Conservation (phyloP, 2,888 invertebrate genomes). For the Arge pagana region DNA sequence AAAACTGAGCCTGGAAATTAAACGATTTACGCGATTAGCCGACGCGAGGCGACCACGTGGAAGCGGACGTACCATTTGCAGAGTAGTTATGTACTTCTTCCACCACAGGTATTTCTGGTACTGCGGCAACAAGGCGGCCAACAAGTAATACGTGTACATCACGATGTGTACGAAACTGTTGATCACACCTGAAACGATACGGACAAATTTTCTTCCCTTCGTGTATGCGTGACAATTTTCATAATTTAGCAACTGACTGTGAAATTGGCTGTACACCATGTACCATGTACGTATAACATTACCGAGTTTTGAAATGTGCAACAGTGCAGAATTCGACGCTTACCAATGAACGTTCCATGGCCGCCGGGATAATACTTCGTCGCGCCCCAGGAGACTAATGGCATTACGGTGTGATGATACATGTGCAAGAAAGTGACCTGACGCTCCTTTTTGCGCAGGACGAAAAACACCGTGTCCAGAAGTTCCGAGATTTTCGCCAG, state of each 20-base stretch:
- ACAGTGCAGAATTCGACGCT: too few relatives aligned
- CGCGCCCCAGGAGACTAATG: slow-evolving; percentile 90
- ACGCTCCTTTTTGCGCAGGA: slow-evolving; percentile 85
- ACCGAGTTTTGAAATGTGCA: too few relatives aligned
- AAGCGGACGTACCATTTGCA: slow-evolving; percentile 78
- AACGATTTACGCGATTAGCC: too few relatives aligned
- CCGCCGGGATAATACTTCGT: slow-evolving; percentile 86
- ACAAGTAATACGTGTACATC: slow-evolving; percentile 91
- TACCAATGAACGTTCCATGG: slow-evolving; percentile 84
- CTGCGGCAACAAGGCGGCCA: slow-evolving; percentile 86
- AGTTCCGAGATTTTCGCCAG: slow-evolving; percentile 89
- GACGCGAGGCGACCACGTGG: not conserved
- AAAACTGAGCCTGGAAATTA: slow-evolving; percentile 82
- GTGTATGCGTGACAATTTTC: too few relatives aligned
- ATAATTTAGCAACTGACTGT: too few relatives aligned
- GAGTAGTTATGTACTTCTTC: slow-evolving; percentile 89
- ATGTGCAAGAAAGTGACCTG: slow-evolving; percentile 91
- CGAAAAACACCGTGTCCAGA: slow-evolving; percentile 91
- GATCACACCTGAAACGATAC: slow-evolving; percentile 67
- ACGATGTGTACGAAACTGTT: slow-evolving; percentile 95
- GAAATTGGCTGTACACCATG: too few relatives aligned
- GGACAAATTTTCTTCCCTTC: not conserved
- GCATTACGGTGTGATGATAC: slow-evolving; percentile 95
- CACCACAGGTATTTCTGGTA: slow-evolving; percentile 90
- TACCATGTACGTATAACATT: too few relatives aligned